Evolutionary conservation across 2,797 vertebrate species (phyloP).

Genomic region (Typhlichthys eigenmanni): DNA sequence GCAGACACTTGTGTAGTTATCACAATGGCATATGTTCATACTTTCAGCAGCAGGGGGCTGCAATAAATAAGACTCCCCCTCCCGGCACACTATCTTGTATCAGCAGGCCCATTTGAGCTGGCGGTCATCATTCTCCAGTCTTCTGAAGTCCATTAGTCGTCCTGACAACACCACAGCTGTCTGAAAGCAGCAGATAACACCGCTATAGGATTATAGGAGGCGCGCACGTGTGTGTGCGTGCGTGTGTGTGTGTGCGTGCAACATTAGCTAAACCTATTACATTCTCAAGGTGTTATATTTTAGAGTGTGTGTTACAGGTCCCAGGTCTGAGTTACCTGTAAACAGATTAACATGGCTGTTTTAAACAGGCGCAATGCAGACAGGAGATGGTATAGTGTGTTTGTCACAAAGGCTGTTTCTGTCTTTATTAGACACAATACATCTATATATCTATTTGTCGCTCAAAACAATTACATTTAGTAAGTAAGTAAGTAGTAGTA

Average conservation of each 20-base stretch:
- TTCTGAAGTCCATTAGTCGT: constrained; percentile 69
- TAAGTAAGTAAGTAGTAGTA: too few relatives aligned
- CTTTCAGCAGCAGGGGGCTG: constrained; percentile 41
- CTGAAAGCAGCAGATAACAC: constrained; percentile 66
- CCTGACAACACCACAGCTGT: constrained; percentile 56
- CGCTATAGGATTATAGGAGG: constrained; percentile 54
- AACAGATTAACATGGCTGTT: too few relatives aligned
- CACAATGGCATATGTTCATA: constrained; percentile 48
- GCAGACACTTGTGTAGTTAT: constrained; percentile 47
- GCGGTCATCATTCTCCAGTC: constrained; percentile 66
- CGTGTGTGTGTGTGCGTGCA: neutral
- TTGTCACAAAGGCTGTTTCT: too few relatives aligned
- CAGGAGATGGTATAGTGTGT: too few relatives aligned
- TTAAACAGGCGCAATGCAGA: too few relatives aligned
- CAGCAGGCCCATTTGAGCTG: constrained; percentile 58
- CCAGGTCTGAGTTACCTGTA: too few relatives aligned
- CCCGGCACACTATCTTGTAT: constrained; percentile 62
- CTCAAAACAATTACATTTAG: too few relatives aligned
- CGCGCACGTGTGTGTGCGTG: neutral
- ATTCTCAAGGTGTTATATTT: too few relatives aligned
- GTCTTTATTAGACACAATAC: too few relatives aligned
- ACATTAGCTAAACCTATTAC: too few relatives aligned
- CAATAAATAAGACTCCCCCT: constrained; percentile 53
- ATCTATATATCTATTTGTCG: too few relatives aligned
- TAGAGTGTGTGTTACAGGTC: too few relatives aligned